Percentiles rank a stretch among this genome's conserved stretches.
Conservation (phyloP, 2,113 vertebrate genomes). For the Opisthocomus hoazin region DNA sequence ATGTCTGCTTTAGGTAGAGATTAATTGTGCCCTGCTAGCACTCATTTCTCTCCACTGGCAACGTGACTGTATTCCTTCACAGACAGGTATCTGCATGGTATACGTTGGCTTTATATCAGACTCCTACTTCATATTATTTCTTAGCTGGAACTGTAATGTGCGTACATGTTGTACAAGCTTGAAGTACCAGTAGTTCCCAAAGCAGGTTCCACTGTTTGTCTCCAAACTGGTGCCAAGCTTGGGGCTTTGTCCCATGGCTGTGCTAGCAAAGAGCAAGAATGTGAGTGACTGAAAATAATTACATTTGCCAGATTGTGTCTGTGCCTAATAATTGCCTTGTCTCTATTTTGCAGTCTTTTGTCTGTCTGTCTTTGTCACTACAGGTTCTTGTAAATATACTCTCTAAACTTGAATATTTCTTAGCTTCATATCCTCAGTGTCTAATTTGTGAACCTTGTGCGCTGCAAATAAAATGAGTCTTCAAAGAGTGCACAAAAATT, state of each 20-base stretch:
- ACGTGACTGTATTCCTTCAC: neutral
- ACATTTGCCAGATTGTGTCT: neutral
- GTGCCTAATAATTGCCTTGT: neutral
- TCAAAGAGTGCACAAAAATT: neutral
- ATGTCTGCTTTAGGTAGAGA: neutral
- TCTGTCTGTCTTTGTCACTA: neutral
- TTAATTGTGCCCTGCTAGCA: neutral
- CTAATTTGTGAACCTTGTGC: neutral
- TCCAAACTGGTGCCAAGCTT: neutral
- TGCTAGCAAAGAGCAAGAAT: neutral
- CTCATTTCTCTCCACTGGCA: neutral
- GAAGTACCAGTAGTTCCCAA: neutral
- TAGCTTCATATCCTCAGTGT: neutral
- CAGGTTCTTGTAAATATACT: neutral
- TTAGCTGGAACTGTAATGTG: neutral
- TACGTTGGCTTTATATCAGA: neutral
- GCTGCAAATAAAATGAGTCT: neutral
- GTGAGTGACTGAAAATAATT: neutral
- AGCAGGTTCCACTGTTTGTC: neutral
- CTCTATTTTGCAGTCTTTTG: neutral
- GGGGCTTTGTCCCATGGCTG: neutral
- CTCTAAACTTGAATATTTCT: neutral
- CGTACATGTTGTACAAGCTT: neutral
- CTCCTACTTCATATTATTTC: neutral
- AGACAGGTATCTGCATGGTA: neutral